A percentile compares a stretch with the other conserved stretches of the same genome.
Evolutionary conservation across 2,888 invertebrate species (phyloP).

Genomic region (Athalia cordata): DNA sequence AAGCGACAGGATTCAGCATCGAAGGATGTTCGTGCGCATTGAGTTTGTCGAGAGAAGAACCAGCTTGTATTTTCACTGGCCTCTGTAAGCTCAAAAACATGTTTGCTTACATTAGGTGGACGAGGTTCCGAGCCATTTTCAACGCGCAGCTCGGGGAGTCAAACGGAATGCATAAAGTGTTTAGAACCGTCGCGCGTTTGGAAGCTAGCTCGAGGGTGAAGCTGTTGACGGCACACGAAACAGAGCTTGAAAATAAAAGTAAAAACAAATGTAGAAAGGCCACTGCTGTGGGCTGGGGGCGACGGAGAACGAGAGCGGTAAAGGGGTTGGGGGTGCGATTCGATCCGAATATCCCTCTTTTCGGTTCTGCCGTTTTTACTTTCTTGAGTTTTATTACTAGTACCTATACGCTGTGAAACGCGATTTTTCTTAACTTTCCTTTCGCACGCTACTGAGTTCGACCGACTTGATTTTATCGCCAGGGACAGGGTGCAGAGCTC

Average conservation of each 20-base stretch:
- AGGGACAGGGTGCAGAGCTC: slow-evolving; percentile 1
- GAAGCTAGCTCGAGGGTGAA: neutral
- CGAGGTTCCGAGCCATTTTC: slow-evolving; percentile 56
- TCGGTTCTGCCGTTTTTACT: slow-evolving; percentile 57
- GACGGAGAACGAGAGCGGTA: slow-evolving; percentile 26
- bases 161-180: slow-evolving; percentile 39
- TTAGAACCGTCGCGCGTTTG: slow-evolving; percentile 6
- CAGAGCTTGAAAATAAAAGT: slow-evolving; percentile 32
- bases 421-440: slow-evolving; percentile 60
- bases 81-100: slow-evolving; percentile 53
- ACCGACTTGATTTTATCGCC: slow-evolving; percentile 34
- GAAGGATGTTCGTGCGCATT: slow-evolving; percentile 4
- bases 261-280: slow-evolving; percentile 37
- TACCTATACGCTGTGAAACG: slow-evolving; percentile 53
- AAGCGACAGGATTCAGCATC: too few relatives aligned
- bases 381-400: slow-evolving; percentile 62
- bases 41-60: slow-evolving; percentile 1
- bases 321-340: slow-evolving; percentile 23
- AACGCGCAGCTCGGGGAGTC: slow-evolving; percentile 8
- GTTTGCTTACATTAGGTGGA: slow-evolving; percentile 60
- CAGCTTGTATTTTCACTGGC: neutral
- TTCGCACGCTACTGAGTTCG: slow-evolving; percentile 25
- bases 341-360: slow-evolving; percentile 27
- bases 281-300: slow-evolving; percentile 1
- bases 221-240: slow-evolving; percentile 39